phyloP scores from a whole-genome alignment of 2,113 vertebrate species.

The Dendropsophus ebraccatus region DNA sequence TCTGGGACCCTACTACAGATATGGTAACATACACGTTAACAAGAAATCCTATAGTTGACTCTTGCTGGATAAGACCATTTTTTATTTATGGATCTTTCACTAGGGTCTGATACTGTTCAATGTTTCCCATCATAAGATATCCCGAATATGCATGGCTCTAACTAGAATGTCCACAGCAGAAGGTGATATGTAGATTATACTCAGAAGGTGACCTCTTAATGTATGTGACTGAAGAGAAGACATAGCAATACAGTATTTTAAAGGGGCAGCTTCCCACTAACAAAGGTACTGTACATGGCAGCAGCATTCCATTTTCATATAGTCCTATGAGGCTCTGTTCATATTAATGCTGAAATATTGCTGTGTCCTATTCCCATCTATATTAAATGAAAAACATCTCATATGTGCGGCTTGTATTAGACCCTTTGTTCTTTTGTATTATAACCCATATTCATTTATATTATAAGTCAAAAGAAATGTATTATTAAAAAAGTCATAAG shows the following conservation, averaged over 20 bases:
- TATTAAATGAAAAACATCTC: neutral
- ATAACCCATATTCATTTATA: neutral
- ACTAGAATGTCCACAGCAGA: neutral
- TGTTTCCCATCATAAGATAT: too few species aligned
- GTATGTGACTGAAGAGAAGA: neutral
- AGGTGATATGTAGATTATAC: neutral
- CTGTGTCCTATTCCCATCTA: neutral
- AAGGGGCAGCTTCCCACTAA: neutral
- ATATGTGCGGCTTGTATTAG: neutral
- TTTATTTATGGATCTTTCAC: neutral
- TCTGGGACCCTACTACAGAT: too few species aligned
- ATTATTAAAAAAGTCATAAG: slow-evolving; percentile 32
- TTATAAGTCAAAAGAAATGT: slow-evolving; percentile 14
- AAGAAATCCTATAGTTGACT: too few species aligned
- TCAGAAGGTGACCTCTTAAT: neutral
- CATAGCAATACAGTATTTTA: neutral
- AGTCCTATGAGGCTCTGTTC: neutral
- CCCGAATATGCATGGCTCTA: too few species aligned
- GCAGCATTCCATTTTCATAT: neutral
- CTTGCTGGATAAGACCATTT: neutral
- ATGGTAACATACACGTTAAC: too few species aligned
- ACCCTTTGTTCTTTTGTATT: neutral
- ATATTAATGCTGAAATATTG: neutral
- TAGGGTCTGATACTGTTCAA: too few species aligned
- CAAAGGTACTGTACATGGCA: neutral